phyloP scores from a whole-genome alignment of 2,113 vertebrate genomes.

The Marcusenius ussheri region DNA sequence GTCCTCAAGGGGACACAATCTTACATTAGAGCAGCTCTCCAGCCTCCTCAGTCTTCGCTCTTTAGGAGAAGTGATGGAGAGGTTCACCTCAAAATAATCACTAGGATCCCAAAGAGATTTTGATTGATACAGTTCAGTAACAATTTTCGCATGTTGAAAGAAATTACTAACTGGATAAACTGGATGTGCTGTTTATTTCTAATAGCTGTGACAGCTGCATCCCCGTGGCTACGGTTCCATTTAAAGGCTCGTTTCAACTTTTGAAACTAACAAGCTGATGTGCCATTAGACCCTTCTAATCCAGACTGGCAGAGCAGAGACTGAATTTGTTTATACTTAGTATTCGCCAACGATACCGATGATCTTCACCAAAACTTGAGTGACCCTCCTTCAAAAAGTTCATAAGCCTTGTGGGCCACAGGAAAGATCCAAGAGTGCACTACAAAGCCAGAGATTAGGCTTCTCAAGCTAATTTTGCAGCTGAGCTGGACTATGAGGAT shows the following conservation, averaged over 20 bases:
- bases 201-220: neutral
- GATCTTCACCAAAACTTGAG: neutral
- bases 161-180: neutral
- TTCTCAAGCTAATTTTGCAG: neutral
- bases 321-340: neutral
- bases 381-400: neutral
- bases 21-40: neutral
- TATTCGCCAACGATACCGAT: neutral
- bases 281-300: neutral
- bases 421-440: neutral
- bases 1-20: neutral
- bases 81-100: neutral
- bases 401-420: neutral
- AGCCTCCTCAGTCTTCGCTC: neutral
- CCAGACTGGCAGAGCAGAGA: neutral
- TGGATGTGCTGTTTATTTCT: neutral
- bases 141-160: neutral
- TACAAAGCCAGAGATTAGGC: neutral
- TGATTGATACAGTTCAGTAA: neutral
- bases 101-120: neutral
- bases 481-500: neutral
- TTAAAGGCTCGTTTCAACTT: neutral
- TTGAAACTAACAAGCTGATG: neutral
- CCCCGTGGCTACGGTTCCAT: neutral
- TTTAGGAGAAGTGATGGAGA: neutral